Percentiles rank a stretch among this genome's conserved stretches.
phyloP scores from a whole-genome alignment of 2,113 vertebrate genomes.

The Symphodus melops region DNA sequence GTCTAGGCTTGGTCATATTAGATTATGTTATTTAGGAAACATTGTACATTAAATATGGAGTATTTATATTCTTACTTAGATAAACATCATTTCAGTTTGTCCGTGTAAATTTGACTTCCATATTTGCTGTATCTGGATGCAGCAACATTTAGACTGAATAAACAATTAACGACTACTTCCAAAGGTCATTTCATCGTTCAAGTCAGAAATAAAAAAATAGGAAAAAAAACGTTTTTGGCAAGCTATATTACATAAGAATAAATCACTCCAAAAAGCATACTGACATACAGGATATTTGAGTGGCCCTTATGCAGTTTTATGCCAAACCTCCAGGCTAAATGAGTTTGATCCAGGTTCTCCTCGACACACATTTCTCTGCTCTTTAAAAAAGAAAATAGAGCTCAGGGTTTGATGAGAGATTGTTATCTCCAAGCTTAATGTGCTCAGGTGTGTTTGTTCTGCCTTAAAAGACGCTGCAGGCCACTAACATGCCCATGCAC shows the following conservation, averaged over 20 bases:
- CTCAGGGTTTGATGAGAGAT: constrained; percentile 56
- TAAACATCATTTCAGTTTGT: neutral
- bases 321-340: constrained; percentile 63
- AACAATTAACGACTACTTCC: constrained; percentile 41
- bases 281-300: constrained; percentile 56
- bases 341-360: constrained; percentile 55
- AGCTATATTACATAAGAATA: constrained; percentile 48
- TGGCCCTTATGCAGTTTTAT: constrained; percentile 53
- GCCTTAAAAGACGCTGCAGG: constrained; percentile 39
- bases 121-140: constrained; percentile 25
- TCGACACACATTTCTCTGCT: constrained; percentile 35
- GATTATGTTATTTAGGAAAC: constrained; percentile 23
- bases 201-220: constrained; percentile 38
- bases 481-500: constrained; percentile 25
- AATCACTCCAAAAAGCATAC: constrained; percentile 56
- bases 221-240: constrained; percentile 62
- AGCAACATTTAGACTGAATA: constrained; percentile 45
- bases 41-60: constrained; percentile 34
- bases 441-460: constrained; percentile 70
- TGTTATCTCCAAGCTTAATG: constrained; percentile 36
- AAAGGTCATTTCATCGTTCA: constrained; percentile 53
- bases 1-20: constrained; percentile 26
- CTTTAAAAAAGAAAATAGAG: constrained; percentile 7
- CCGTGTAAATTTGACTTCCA: constrained; percentile 52
- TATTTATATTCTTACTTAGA: no score